Conservation (phyloP, 2,113 vertebrate genomes). For the Equus przewalskii region DNA sequence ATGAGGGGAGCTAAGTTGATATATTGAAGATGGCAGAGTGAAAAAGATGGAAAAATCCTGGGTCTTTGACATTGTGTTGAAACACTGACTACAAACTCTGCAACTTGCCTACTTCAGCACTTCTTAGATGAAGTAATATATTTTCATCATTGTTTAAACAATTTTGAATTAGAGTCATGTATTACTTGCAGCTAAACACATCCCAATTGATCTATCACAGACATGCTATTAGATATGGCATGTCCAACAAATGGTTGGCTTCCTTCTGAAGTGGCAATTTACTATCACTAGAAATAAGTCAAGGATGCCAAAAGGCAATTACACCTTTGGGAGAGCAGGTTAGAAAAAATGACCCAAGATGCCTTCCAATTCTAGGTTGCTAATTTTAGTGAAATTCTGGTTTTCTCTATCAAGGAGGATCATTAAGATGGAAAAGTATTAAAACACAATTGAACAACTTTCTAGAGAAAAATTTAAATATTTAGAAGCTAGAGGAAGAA, state of each 20-base stretch:
- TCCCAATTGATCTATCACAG: background rate
- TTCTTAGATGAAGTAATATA: background rate
- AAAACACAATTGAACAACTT: background rate
- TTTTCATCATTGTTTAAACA: background rate
- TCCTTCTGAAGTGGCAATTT: constrained; percentile 21
- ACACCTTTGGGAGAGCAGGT: background rate
- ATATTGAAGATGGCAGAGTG: background rate
- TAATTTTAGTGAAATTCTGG: background rate
- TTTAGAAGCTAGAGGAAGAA: constrained; percentile 10
- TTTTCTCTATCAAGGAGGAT: background rate
- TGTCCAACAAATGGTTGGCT: background rate
- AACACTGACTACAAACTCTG: background rate
- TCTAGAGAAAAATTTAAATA: background rate
- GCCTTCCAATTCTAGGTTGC: background rate
- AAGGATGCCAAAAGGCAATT: background rate
- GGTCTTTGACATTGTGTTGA: background rate
- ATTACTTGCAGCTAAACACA: background rate
- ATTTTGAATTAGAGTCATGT: background rate
- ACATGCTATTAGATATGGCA: background rate
- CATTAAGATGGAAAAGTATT: background rate
- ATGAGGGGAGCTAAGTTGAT: background rate
- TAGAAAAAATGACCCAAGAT: background rate
- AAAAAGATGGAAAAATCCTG: background rate
- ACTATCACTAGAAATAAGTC: background rate
- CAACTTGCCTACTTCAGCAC: background rate